Evolutionary conservation across 1,140 invertebrate species (phyloP).

Genomic region (Drosophila bifasciata): DNA sequence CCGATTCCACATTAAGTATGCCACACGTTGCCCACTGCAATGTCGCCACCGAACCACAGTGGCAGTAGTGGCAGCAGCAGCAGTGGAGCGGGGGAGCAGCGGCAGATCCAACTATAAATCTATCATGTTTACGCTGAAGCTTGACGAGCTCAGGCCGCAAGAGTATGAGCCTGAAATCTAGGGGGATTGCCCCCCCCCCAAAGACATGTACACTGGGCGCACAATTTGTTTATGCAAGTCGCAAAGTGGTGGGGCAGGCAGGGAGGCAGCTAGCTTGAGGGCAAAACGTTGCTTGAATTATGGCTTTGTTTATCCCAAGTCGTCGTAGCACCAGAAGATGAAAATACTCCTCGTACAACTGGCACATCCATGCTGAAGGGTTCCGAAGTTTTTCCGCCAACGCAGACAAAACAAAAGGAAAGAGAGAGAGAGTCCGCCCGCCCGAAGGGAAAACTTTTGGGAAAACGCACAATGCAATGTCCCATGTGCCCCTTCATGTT

Average conservation of each 20-base stretch:
- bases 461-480: constrained; percentile 55
- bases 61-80: constrained; percentile 9
- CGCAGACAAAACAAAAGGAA: constrained; percentile 47
- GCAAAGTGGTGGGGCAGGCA: not conserved
- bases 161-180: constrained; percentile 16
- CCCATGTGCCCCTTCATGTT: too few species aligned
- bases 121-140: constrained; percentile 75
- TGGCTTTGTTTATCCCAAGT: constrained; percentile 80
- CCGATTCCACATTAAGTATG: constrained; percentile 62
- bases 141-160: constrained; percentile 63
- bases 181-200: constrained; percentile 12
- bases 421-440: not conserved
- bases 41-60: constrained; percentile 44
- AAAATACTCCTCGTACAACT: constrained; percentile 39
- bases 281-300: constrained; percentile 78
- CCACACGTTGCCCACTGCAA: constrained; percentile 65
- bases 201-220: constrained; percentile 49
- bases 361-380: constrained; percentile 19
- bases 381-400: constrained; percentile 56
- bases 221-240: constrained; percentile 79
- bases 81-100: constrained; percentile 37
- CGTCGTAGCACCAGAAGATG: constrained; percentile 44
- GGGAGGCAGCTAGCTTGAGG: constrained; percentile 46
- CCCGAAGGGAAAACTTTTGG: constrained; percentile 11
- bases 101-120: constrained; percentile 74